A percentile compares a stretch with the other conserved stretches of the same genome.
Evolutionary conservation across 2,113 vertebrate species (phyloP).

Genomic region (Trematomus loennbergii): DNA sequence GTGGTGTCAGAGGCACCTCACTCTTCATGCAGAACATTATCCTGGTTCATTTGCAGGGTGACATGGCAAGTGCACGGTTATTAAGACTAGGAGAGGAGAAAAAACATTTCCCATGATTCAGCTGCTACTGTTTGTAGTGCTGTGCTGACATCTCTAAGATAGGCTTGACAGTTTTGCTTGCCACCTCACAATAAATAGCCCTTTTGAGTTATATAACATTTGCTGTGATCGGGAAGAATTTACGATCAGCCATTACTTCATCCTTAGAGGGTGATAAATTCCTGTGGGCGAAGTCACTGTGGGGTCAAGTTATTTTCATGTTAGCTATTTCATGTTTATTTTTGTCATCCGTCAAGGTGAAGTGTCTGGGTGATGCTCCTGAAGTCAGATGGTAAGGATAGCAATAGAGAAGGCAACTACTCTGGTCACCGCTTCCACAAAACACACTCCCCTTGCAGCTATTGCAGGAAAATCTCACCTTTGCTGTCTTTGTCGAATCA

Average conservation of each 20-base stretch:
- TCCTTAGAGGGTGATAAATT: constrained; percentile 57
- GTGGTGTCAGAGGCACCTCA: not conserved
- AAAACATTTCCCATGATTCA: constrained; percentile 60
- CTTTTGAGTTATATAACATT: constrained; percentile 51
- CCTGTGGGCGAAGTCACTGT: constrained; percentile 26
- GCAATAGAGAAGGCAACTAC: constrained; percentile 7
- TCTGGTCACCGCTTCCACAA: constrained; percentile 10
- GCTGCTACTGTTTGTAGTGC: constrained; percentile 20
- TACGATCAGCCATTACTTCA: constrained; percentile 63
- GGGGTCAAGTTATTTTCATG: constrained; percentile 50
- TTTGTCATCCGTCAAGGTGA: constrained; percentile 55
- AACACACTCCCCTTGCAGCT: constrained; percentile 1
- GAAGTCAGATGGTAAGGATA: constrained; percentile 35
- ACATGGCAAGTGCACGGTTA: constrained; percentile 40
- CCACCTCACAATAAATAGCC: constrained; percentile 52
- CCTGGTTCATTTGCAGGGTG: constrained; percentile 44
- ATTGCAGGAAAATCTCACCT: constrained; percentile 16
- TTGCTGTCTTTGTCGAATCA: not conserved
- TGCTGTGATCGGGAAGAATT: constrained; percentile 49
- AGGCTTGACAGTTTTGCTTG: constrained; percentile 47
- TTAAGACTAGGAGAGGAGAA: constrained; percentile 34
- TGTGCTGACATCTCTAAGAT: constrained; percentile 51
- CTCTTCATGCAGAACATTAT: not conserved
- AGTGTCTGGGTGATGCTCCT: constrained; percentile 50
- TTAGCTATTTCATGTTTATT: constrained; percentile 64